A percentile compares a stretch with the other conserved stretches of the same genome.
Conservation (phyloP, 2,888 invertebrate genomes). For the Himalopsyche kuldschensis region DNA sequence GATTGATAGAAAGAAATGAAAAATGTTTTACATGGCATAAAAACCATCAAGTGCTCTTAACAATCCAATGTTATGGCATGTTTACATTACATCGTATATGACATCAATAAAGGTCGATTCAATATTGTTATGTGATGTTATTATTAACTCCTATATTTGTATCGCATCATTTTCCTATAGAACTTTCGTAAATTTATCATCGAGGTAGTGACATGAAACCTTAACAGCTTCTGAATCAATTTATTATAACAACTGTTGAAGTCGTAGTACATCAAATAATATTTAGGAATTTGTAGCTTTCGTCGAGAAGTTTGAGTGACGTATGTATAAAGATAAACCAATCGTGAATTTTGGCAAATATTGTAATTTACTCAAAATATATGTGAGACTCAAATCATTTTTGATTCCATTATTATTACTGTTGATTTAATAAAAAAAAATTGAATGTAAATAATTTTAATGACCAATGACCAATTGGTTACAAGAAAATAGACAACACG, state of each 20-base stretch:
- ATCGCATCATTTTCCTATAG: neutral
- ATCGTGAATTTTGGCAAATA: too few relatives aligned
- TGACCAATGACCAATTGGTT: too few relatives aligned
- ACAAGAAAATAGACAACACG: too few relatives aligned
- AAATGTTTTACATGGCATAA: neutral
- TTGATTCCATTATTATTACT: too few relatives aligned
- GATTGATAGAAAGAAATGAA: neutral
- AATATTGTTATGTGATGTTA: neutral
- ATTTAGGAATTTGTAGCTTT: neutral
- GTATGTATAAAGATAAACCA: too few relatives aligned
- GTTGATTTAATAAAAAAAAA: too few relatives aligned
- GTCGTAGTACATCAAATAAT: neutral
- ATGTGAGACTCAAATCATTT: too few relatives aligned
- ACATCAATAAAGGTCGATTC: slow-evolving; percentile 1
- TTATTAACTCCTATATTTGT: neutral
- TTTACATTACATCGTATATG: neutral
- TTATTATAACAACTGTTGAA: slow-evolving; percentile 1
- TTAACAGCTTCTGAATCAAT: slow-evolving; percentile 1
- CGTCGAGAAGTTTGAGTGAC: neutral
- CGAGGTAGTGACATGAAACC: neutral
- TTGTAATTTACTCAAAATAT: too few relatives aligned
- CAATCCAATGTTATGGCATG: neutral
- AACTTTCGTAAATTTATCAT: slow-evolving; percentile 1
- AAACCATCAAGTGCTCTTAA: neutral
- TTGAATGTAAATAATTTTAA: too few relatives aligned